Evolutionary conservation across 1,140 invertebrate species (phyloP).

Genomic region (Pseudoatta argentina): DNA sequence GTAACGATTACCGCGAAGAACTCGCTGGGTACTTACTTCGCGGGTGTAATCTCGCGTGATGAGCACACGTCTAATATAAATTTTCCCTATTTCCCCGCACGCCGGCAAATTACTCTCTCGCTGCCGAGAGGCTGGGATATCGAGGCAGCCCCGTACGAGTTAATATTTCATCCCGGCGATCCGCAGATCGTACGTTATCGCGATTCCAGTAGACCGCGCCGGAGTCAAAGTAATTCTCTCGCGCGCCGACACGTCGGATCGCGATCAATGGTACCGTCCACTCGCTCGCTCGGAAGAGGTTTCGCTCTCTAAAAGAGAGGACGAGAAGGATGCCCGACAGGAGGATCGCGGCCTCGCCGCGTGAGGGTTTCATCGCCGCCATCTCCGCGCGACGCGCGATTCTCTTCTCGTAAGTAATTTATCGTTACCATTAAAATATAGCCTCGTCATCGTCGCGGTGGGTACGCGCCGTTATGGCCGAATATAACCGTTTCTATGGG

Average conservation of each 20-base stretch:
- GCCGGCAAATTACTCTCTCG: constrained; percentile 53
- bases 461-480: constrained; percentile 83
- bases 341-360: constrained; percentile 72
- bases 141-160: constrained; percentile 44
- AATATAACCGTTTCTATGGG: constrained; percentile 85
- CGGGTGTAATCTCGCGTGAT: constrained; percentile 40
- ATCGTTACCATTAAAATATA: constrained; percentile 85
- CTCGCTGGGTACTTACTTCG: constrained; percentile 7
- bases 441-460: constrained; percentile 82
- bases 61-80: constrained; percentile 53
- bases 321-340: constrained; percentile 54
- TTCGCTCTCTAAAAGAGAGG: neutral
- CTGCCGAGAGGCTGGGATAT: constrained; percentile 29
- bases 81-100: constrained; percentile 39
- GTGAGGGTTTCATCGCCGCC: constrained; percentile 80
- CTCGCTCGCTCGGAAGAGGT: neutral
- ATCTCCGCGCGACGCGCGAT: constrained; percentile 74
- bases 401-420: constrained; percentile 82
- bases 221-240: constrained; percentile 50
- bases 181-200: constrained; percentile 59
- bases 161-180: constrained; percentile 58
- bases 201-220: constrained; percentile 53
- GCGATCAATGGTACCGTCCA: constrained; percentile 46
- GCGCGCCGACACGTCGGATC: constrained; percentile 52
- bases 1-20: neutral